Evolutionary conservation across 2,113 vertebrate genomes (phyloP), one percentile per base, ranked within the genome.

Genomic region (Tetrax tetrax): DNA sequence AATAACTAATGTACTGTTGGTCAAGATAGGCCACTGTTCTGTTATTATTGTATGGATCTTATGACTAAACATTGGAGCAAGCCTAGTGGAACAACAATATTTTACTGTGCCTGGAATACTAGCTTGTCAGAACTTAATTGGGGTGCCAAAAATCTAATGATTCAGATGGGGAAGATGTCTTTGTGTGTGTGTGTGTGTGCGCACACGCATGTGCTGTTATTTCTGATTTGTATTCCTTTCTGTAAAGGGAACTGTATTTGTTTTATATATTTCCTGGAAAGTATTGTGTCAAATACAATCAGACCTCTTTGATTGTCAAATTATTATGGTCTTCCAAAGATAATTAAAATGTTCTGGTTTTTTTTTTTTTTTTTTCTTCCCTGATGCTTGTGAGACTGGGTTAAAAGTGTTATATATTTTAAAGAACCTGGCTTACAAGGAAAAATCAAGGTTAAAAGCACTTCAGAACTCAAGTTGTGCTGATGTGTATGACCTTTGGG

Each of bases 1-100:
- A 98, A 98, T 99, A 99, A 99, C 98, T 98, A 99, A 99, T 99
- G 98, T 98, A 96, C 97, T 98, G 96, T 97, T 97, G 98, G 98
- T 98, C 98, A 96, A 97, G 97, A 96, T 98, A 98, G 98, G 98
- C 98, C 97, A 97, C 98, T 97, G 98, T 98, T 97, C 98, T 98
- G 98, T 98, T 96, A 97, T 98, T 98, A 98, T 97, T 98, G 98
- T 98, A 96, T 97, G 94, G 97, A 98, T 98, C 98, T 98, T 98
- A 98, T 98, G 98, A 98, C 98, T 99, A 99, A 98, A 98, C 98
- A 98, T 96, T 94, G 97, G 97, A 97, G 97, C 95, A 91, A 93
- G 96, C 96, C 84, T 97, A 94, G 98, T 98, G 98, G 97, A 98
- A 99, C 98, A 97, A 98, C 95, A 87, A 98, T 99, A 98, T 99